Percentiles rank a stretch among this genome's conserved stretches.
Evolutionary conservation across 1,140 invertebrate species (phyloP).

Genomic region (Anastrepha obliqua): DNA sequence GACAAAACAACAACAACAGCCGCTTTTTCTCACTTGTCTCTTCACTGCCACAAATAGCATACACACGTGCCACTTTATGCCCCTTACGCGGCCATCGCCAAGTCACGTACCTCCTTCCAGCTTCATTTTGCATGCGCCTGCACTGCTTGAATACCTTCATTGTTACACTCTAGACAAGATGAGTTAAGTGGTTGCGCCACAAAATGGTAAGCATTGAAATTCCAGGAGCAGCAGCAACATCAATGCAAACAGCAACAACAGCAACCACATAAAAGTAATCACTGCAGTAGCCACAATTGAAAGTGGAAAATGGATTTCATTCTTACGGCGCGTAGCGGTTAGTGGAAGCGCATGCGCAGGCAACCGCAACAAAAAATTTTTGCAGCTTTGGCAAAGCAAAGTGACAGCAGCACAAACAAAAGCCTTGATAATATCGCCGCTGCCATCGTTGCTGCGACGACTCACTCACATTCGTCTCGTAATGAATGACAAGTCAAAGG

Average conservation of each 20-base stretch:
- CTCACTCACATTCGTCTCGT: conserved; percentile 47
- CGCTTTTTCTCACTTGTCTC: not conserved
- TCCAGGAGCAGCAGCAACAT: conserved; percentile 46
- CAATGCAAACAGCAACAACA: conserved; percentile 28
- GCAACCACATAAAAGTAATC: conserved; percentile 18
- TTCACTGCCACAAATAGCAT: not conserved
- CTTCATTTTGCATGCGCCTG: conserved; percentile 3
- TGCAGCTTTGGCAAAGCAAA: not conserved
- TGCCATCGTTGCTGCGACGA: not conserved
- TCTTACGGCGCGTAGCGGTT: not conserved
- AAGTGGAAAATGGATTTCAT: conserved; percentile 53
- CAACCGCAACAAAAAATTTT: not conserved
- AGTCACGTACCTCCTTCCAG: conserved; percentile 23
- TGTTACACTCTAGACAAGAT: conserved; percentile 50
- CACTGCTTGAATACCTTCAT: conserved; percentile 48
- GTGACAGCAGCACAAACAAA: conserved; percentile 43
- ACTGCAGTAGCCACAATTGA: conserved; percentile 49
- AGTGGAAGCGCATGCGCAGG: not conserved
- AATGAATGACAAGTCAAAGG: conserved; percentile 56
- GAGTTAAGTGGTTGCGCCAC: conserved; percentile 56
- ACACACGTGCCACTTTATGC: conserved; percentile 20
- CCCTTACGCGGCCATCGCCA: not conserved
- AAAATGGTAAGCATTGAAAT: conserved; percentile 55
- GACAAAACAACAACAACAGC: not conserved
- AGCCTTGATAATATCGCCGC: conserved; percentile 54